A percentile compares a stretch with the other conserved stretches of the same genome.
Conservation (phyloP, 2,888 invertebrate species). For the Amblyjoppa fuscipennis region DNA sequence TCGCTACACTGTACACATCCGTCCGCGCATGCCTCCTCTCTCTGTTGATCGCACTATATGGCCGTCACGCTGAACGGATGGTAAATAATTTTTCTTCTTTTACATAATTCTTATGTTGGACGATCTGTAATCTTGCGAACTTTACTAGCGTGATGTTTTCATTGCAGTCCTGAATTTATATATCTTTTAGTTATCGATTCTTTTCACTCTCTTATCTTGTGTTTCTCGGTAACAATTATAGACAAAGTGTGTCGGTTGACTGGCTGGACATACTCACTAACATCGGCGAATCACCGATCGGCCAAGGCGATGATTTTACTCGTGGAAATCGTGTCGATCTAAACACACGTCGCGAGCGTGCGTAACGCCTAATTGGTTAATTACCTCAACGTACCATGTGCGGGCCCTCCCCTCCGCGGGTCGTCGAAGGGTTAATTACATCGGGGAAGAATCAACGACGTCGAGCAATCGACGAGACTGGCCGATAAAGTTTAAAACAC, state of each 20-base stretch:
- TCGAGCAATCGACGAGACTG: slow-evolving; percentile 25
- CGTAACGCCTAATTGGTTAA: slow-evolving; percentile 71
- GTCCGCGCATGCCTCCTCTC: slow-evolving; percentile 52
- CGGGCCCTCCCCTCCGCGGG: slow-evolving; percentile 6
- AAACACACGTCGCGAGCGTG: slow-evolving; percentile 69
- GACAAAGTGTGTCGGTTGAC: slow-evolving; percentile 33
- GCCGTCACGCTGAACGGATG: no score
- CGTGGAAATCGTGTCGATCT: slow-evolving; percentile 69
- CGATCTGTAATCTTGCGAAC: no score
- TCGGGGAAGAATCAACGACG: slow-evolving; percentile 55
- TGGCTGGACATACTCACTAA: slow-evolving; percentile 25
- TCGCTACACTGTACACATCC: slow-evolving; percentile 67
- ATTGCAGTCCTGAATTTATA: slow-evolving; percentile 30
- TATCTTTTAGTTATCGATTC: not conserved
- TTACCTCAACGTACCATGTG: slow-evolving; percentile 58
- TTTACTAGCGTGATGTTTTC: slow-evolving; percentile 36
- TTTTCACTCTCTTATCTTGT: no score
- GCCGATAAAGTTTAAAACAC: slow-evolving; percentile 41
- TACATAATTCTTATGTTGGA: no score
- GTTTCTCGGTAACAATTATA: slow-evolving; percentile 38
- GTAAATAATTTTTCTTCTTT: no score
- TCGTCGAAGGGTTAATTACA: slow-evolving; percentile 64
- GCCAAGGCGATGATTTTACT: slow-evolving; percentile 70
- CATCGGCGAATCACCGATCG: slow-evolving; percentile 61
- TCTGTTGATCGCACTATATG: no score